Conservation (phyloP, 2,113 vertebrate species). For the Mirza zaza region DNA sequence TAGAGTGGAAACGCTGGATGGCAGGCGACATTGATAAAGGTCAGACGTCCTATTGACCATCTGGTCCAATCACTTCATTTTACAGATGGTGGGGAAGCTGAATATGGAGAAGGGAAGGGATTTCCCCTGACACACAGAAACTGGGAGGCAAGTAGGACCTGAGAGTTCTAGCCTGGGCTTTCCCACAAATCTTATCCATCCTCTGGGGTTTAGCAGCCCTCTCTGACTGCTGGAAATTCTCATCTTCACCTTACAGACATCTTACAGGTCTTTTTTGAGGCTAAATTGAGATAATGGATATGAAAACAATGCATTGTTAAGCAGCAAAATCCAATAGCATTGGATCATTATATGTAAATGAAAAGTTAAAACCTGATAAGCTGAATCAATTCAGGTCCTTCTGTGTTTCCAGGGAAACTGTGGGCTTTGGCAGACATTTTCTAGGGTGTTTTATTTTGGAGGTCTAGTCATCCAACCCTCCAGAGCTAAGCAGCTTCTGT, state of each 20-base stretch:
- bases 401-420: slow-evolving; percentile 23
- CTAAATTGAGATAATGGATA: not conserved
- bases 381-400: not conserved
- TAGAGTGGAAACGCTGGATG: not conserved
- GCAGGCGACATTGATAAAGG: not conserved
- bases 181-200: not conserved
- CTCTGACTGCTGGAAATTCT: not conserved
- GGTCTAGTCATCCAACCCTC: not conserved
- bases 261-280: not conserved
- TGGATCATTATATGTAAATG: not conserved
- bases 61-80: not conserved
- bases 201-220: not conserved
- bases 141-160: not conserved
- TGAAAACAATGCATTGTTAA: not conserved
- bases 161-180: not conserved
- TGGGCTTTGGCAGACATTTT: not conserved
- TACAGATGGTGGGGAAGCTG: not conserved
- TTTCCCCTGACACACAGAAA: not conserved
- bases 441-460: slow-evolving; percentile 14
- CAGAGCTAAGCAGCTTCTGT: not conserved
- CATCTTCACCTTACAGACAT: not conserved
- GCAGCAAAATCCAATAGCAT: not conserved
- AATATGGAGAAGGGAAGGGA: not conserved
- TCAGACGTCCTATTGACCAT: not conserved
- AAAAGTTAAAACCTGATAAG: not conserved